Percentiles rank a stretch among this genome's conserved stretches.
phyloP scores from a whole-genome alignment of 2,888 invertebrate genomes.

The Leptinotarsa juncta region DNA sequence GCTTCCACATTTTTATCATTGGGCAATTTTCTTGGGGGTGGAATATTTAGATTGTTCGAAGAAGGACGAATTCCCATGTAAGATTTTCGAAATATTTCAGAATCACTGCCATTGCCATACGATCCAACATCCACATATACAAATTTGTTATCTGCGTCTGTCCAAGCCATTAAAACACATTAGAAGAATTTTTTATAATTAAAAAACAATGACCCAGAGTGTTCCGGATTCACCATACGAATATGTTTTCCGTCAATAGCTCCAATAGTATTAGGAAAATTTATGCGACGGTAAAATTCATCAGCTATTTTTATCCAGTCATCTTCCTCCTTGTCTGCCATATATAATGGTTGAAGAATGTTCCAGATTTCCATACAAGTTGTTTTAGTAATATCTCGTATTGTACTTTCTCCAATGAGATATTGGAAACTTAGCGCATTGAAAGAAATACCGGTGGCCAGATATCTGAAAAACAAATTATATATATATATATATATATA shows the following conservation, averaged over 20 bases:
- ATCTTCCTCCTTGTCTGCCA: background rate
- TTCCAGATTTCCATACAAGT: background rate
- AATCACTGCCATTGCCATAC: background rate
- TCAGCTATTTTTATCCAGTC: background rate
- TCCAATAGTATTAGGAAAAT: background rate
- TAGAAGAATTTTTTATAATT: background rate
- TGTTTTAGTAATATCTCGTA: background rate
- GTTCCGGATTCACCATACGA: background rate
- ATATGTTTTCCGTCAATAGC: slow-evolving; percentile 9
- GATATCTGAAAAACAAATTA: too few species aligned
- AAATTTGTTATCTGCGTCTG: slow-evolving; percentile 10
- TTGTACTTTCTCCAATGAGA: background rate
- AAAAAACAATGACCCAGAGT: slow-evolving; percentile 2
- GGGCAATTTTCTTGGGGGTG: background rate
- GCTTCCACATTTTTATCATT: background rate
- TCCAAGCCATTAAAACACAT: background rate
- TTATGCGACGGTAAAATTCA: background rate
- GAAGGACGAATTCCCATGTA: too few species aligned
- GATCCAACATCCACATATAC: slow-evolving; percentile 9
- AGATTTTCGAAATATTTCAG: too few species aligned
- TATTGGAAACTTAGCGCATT: background rate
- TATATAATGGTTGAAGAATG: background rate
- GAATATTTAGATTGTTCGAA: background rate
- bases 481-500: too few species aligned
- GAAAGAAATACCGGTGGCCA: background rate